Conservation (phyloP, 2,888 invertebrate genomes). For the Embidobia sp. region DNA sequence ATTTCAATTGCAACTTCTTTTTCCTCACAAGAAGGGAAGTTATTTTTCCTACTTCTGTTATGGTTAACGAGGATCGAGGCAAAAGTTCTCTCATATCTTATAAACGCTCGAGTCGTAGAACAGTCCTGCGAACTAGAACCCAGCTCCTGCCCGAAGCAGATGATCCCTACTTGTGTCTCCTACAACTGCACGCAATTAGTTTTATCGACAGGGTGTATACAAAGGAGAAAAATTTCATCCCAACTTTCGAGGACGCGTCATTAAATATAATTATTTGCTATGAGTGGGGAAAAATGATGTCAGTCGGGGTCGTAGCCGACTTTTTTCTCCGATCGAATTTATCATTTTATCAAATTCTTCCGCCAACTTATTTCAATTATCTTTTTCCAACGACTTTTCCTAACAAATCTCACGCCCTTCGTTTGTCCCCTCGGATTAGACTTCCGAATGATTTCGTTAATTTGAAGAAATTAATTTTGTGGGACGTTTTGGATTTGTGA, state of each 20-base stretch:
- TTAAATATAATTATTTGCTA: constrained; percentile 55
- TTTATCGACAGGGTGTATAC: constrained; percentile 61
- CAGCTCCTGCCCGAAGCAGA: constrained; percentile 55
- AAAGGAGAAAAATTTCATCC: constrained; percentile 35
- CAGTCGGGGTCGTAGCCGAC: too few relatives aligned
- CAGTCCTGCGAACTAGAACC: constrained; percentile 52
- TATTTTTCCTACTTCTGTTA: constrained; percentile 52
- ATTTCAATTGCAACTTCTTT: constrained; percentile 41
- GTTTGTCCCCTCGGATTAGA: too few relatives aligned
- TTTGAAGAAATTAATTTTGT: too few relatives aligned
- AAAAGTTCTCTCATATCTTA: constrained; percentile 62
- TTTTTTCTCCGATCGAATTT: too few relatives aligned
- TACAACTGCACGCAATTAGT: constrained; percentile 62
- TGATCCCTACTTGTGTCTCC: constrained; percentile 61
- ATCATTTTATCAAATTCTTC: too few relatives aligned
- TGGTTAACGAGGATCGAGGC: constrained; percentile 49
- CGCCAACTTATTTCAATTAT: too few relatives aligned
- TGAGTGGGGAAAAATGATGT: constrained; percentile 18
- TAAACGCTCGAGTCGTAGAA: constrained; percentile 51
- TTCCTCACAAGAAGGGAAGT: constrained; percentile 32
- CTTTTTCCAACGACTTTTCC: too few relatives aligned
- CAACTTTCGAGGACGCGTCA: constrained; percentile 45
- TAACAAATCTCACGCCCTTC: too few relatives aligned
- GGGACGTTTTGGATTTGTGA: too few relatives aligned
- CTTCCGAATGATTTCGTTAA: too few relatives aligned